Evolutionary conservation across 2,888 invertebrate genomes (phyloP).

Genomic region (Aphodius sticticus): DNA sequence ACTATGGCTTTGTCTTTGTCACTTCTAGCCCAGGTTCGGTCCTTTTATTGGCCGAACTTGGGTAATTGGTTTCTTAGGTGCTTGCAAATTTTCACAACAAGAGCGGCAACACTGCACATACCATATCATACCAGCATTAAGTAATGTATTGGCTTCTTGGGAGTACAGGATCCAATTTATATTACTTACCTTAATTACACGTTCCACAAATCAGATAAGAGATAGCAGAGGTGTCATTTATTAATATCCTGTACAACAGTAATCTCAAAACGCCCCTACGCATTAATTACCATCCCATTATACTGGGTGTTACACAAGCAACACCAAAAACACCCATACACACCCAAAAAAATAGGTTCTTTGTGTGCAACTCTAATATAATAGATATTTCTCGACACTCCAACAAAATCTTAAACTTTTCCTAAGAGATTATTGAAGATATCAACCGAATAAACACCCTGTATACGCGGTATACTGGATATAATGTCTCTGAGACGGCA

Average conservation of each 20-base stretch:
- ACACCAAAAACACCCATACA: background rate
- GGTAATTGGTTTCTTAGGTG: too few relatives aligned
- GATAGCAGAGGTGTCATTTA: slow-evolving; percentile 24
- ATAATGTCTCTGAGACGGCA: background rate
- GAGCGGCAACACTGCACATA: background rate
- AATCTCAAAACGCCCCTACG: slow-evolving; percentile 16
- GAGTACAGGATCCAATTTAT: slow-evolving; percentile 12
- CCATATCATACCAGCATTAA: background rate
- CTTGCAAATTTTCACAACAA: too few relatives aligned
- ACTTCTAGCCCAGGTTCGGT: too few relatives aligned
- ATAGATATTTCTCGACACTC: background rate
- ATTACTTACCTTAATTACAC: slow-evolving; percentile 24
- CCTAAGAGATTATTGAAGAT: background rate
- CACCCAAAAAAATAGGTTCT: background rate
- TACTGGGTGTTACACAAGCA: background rate
- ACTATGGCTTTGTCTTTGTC: too few relatives aligned
- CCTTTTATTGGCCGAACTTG: too few relatives aligned
- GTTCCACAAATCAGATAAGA: slow-evolving; percentile 13
- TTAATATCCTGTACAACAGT: slow-evolving; percentile 20
- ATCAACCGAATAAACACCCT: background rate
- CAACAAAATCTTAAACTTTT: background rate
- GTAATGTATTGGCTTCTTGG: background rate
- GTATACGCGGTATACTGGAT: background rate
- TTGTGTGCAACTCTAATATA: too few relatives aligned
- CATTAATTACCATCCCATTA: background rate